Evolutionary conservation across 2,113 vertebrate species (phyloP), one percentile per base, ranked within the genome.

Genomic region (Toxotes chatareus): DNA sequence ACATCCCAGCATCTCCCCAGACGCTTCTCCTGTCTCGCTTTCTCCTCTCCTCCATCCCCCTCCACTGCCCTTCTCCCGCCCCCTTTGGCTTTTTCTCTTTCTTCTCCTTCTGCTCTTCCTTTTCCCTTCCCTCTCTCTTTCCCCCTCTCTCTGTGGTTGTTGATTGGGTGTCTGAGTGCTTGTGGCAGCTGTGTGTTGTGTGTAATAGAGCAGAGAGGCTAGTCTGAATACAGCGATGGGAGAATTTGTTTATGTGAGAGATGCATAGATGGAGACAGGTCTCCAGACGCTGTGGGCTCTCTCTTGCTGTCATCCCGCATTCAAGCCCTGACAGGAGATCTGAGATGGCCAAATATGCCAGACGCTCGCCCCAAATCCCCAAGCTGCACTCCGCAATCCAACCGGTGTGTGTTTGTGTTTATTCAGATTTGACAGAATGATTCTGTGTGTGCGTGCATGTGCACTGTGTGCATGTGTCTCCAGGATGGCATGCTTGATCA

Each of bases 171-270:
- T 98, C 97, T 98, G 97, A 99, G 97, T 97, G 96, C 96, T 97
- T 97, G 96, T 99, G 97, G 97, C 97, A 98, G 97, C 97, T 98
- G 96, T 98, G 97, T 97, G 97, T 97, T 97, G 94, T 96, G 97
- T 97, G 97, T 98, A 98, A 98, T 99, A 98, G 97, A 98, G 97
- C 97, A 97, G 97, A 97, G 97, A 98, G 97, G 96, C 97, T 97
- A 97, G 96, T 98, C 97, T 97, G 96, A 97, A 98, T 97, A 96
- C 96, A 97, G 97, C 96, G 96, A 97, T 97, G 96, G 97, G 97
- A 97, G 97, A 98, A 98, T 97, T 97, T 97, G 97, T 97, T 98
- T 98, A 97, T 97, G 97, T 97, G 97, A 97, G 97, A 96, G 97
- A 97, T 99, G 97, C 97, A 96, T 97, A 98, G 97, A 98, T 97